Base-by-base conservation (phyloP, 2,888 invertebrate species). In the Philereme transversata region DNA sequence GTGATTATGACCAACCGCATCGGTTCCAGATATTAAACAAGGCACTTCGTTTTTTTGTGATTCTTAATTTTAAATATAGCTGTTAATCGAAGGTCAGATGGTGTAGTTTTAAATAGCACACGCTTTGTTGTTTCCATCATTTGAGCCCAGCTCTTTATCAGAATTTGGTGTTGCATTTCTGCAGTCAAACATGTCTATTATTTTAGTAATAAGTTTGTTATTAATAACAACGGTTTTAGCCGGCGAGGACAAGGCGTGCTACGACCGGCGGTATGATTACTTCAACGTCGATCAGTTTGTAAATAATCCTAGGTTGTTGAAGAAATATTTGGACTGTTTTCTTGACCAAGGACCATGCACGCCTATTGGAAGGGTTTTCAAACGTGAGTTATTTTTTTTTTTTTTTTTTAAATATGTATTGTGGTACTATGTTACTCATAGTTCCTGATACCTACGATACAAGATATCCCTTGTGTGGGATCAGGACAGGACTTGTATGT, bases 231-330 rank as follows among this genome's bases (percentile, higher is more conserved):
- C 60, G 22, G 69, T 65, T 51, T 47, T 71, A 10, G 69, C 74
- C 8, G 77, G 83, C 62, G 72, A 81, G 8, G 77, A 84, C 62
- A 72, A 81, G 8, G 72, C 65, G 38, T 82, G 87, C 55, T 82
- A 88, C 55, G 84, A 87, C 56, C 73, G 71, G 3, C 78, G 75
- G 65, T 96, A 94, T 75, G 96, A 96, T 77, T 94, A 95, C 77
- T 92, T 96, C 62, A 94, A 96, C 77, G 77, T 96, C 53, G 96
- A 96, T 68, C 90, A 93, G 70, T 93, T 96, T 67, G 83, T 96
- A 41, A 84, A 83, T 47, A 96, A 95, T 79, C 94, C 94, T 22
- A 93, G 96, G 60, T 84, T 96, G 51, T 82, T 96, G 40, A 93
- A 93, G 71, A 95, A 94, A 73, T 96, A 96, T 77, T 87, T 95